Percentiles rank a stretch among this genome's conserved stretches.
phyloP scores from a whole-genome alignment of 2,797 vertebrate genomes.

The Pseudomugil tenellus region DNA sequence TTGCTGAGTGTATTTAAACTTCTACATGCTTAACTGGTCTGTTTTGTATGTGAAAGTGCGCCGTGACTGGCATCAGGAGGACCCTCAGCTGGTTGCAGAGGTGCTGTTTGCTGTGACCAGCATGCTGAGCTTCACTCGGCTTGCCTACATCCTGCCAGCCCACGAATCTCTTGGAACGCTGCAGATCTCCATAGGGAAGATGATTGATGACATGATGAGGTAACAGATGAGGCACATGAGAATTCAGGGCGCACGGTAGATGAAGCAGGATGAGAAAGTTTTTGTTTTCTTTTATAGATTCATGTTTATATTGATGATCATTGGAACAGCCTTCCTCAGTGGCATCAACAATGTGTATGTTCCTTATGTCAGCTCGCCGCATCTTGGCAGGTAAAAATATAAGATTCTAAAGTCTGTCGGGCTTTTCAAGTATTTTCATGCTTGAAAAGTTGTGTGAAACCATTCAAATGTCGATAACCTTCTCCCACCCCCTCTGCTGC shows the following conservation, averaged over 20 bases:
- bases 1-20: background rate
- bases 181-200: constrained; percentile 94
- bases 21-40: background rate
- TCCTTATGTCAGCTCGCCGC: constrained; percentile 85
- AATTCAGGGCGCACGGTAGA: background rate
- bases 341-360: constrained; percentile 94
- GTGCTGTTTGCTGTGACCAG: constrained; percentile 93
- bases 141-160: constrained; percentile 92
- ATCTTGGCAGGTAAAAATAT: constrained; percentile 85
- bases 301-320: constrained; percentile 95
- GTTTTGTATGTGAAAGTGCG: constrained; percentile 62
- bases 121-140: constrained; percentile 92
- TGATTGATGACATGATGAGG: constrained; percentile 96
- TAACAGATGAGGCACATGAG: constrained; percentile 33
- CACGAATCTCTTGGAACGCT: constrained; percentile 92
- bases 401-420: background rate
- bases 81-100: constrained; percentile 90
- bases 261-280: background rate
- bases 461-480: background rate
- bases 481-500: constrained; percentile 7
- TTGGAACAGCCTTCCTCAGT: constrained; percentile 91
- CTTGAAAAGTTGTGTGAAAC: background rate
- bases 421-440: background rate
- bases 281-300: constrained; percentile 78
- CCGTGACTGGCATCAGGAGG: constrained; percentile 84